Percentiles rank a stretch among this genome's conserved stretches.
phyloP scores from a whole-genome alignment of 2,888 invertebrate species.

The Temnothorax unifasciatus region DNA sequence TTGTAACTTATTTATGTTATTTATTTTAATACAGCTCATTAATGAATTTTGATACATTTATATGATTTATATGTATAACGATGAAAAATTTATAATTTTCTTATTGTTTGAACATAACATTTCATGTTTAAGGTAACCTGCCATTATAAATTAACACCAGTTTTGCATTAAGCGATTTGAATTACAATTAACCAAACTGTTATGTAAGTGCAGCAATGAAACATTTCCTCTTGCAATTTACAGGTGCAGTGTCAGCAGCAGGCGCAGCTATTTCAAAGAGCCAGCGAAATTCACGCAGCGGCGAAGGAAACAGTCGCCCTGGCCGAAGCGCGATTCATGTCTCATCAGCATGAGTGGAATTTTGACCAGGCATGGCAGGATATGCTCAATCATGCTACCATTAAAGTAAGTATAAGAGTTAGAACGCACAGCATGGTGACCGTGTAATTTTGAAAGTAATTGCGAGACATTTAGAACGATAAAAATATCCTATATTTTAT shows the following conservation, averaged over 20 bases:
- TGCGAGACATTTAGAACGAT: not conserved
- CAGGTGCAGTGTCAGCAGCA: conserved; percentile 94
- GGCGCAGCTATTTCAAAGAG: conserved; percentile 95
- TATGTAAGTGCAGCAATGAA: not conserved
- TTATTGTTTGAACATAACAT: conserved; percentile 2
- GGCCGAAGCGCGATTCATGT: conserved; percentile 93
- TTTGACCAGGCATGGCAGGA: conserved; percentile 99
- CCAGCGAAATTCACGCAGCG: conserved; percentile 96
- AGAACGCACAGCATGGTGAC: not conserved
- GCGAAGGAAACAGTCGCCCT: conserved; percentile 97
- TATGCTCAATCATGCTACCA: conserved; percentile 97
- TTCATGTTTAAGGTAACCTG: not conserved
- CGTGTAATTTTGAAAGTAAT: not conserved
- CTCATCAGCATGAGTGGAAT: conserved; percentile 93
- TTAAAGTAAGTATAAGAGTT: conserved; percentile 89
- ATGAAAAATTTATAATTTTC: not conserved
- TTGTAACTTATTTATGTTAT: not conserved
- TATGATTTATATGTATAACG: not conserved
- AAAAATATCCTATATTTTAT: conserved; percentile 7
- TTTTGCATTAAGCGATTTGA: conserved; percentile 7
- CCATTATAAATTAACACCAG: conserved; percentile 1
- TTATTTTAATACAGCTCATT: not conserved
- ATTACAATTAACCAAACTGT: conserved; percentile 7
- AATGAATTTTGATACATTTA: conserved; percentile 16
- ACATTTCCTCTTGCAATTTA: not conserved